phyloP scores from a whole-genome alignment of 2,797 vertebrate species.

The Phrynocephalus forsythii region DNA sequence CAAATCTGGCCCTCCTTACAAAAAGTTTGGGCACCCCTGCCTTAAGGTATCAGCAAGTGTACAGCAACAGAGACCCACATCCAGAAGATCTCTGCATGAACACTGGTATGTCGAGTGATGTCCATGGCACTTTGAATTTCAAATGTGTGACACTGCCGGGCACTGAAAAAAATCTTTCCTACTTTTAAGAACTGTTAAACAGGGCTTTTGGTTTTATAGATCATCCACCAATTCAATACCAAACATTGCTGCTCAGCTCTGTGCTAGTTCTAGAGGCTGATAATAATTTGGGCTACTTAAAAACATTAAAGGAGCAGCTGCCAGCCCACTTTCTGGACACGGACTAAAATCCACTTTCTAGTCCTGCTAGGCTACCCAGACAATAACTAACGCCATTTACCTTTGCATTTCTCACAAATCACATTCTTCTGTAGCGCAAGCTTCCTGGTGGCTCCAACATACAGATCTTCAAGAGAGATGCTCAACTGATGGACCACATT shows the following conservation, averaged over 20 bases:
- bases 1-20: too few species aligned
- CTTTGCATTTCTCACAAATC: slow-evolving; percentile 95
- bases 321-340: background rate
- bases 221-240: too few species aligned
- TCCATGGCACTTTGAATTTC: background rate
- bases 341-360: too few species aligned
- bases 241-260: too few species aligned
- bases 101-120: background rate
- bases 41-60: too few species aligned
- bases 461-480: slow-evolving; percentile 91
- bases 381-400: slow-evolving; percentile 71
- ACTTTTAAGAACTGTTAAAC: too few species aligned
- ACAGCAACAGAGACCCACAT: background rate
- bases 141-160: background rate
- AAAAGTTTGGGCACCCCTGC: too few species aligned
- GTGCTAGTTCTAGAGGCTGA: too few species aligned
- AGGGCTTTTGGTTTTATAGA: too few species aligned
- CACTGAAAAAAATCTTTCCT: too few species aligned
- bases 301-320: background rate
- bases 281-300: too few species aligned
- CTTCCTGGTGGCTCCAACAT: slow-evolving; percentile 91
- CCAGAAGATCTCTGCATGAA: background rate
- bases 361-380: background rate
- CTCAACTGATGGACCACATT: slow-evolving; percentile 92
- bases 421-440: slow-evolving; percentile 94